Evolutionary conservation across 1,140 invertebrate species (phyloP), one percentile per base, ranked within the genome.

Genomic region (Nymphalis io): DNA sequence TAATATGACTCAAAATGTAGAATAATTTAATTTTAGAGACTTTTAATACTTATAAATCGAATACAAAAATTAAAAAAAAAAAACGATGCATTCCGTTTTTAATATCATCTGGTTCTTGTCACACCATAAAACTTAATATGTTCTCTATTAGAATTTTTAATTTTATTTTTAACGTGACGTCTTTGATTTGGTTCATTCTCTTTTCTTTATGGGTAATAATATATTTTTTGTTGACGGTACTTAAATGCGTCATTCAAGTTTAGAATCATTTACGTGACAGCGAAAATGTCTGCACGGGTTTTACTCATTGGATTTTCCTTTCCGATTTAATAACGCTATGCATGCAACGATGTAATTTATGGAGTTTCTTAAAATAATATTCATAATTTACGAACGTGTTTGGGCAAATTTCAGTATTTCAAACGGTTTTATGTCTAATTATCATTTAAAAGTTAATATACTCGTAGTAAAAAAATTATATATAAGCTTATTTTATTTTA

Each of bases 291-390:
- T 33, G 21, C 46, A 2, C 13, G 51, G 21, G 6, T 27, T 44
- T 62, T 63, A 63, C 27, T 63, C 61, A 63, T 53, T 53, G 61
- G 61, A 27, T 53, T 63, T 63, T 27, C 61, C 61, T 62, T 44
- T 13, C 15, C 60, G 51, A 27, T 27, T 55, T 27, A 55, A 15
- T 21, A 16, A 53, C 40, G 44, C 48, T 18, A 20, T 20, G 21
- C 51, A 55, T 55, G 21, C 21, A 21, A 55, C 23, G 3, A 27
- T 55, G 16, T 18, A 40, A 16, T 39, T 18, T 21, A 42, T 51
- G 44, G 5, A 16, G 33, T 40, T 40, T 21, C 15, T 12, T 2
- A 55, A 23, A n/a, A 46, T 38, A 55, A 55, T n/a, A 27, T n/a
- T 55, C 4, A 27, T 21, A 1, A 20, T 21, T 4, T 10, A 3